Evolutionary conservation across 2,888 invertebrate species (phyloP), one percentile per base, ranked within the genome.

Genomic region (Lasioglossum leucozonium): DNA sequence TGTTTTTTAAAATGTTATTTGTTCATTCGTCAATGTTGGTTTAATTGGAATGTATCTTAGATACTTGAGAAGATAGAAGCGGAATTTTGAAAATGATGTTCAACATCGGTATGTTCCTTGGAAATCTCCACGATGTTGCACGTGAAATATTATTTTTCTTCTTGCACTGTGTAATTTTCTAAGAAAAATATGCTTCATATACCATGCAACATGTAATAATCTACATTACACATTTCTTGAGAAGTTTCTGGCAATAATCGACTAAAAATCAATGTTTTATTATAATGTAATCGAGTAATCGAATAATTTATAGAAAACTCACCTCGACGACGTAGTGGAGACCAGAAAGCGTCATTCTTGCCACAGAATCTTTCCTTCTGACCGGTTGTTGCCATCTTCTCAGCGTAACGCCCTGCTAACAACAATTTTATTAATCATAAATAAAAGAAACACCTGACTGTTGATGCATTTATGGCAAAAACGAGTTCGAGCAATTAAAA

Each of bases 291-390:
- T n/a, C n/a, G n/a, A 34, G 34, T 34, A 37, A 37, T 34, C 22
- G 10, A 37, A 13, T 11, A n/a, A 37, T 37, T 11, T 69, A n/a
- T 5, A 0, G 37, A 62, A 37, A 18, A 96, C 97, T 96, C 94
- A 98, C 98, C 95, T 97, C 97, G 92, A 97, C 97, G 94, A 98
- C 97, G 95, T 97, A 97, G 92, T 97, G 97, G 80, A 98, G 95
- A 86, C 98, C 98, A 91, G 97, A 97, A 95, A 97, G 96, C 40
- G 98, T 97, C 96, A 98, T 97, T 92, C 97, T 96, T 65, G 97
- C 97, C 51, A 98, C 98, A 86, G 98, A 98, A 92, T 98, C 98
- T 96, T 97, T 97, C 93, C 97, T 96, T 62, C 96, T 94, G 13
- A 96, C 94, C 4, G 95, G 93, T 92, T 93, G 93, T 78, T 95